Base-by-base conservation (phyloP, 2,888 invertebrate genomes). In the Pheosia gnoma region DNA sequence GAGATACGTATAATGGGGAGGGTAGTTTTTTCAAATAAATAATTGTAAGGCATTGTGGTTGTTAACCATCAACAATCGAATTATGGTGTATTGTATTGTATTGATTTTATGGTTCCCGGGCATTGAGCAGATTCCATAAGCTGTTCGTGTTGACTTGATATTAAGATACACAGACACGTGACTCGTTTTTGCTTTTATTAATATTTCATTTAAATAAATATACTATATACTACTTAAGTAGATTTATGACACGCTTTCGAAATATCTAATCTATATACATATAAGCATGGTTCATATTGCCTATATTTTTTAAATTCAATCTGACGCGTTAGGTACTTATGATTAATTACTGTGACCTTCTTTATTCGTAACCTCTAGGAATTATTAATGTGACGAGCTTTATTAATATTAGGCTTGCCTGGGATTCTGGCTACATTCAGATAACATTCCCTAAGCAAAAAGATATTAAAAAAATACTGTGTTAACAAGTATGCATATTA, bases 41-140 rank as follows among this genome's bases (percentile, higher is more conserved):
- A 89, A 89, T 88, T 88, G 86, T 83, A 79, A 82, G 86, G 86
- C 84, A 83, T 87, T 88, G 88, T 79, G 88, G 89, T 84, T 84
- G 85, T 87, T 85, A 86, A 81, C 77, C 75, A 82, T 85, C 72
- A 82, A 80, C 84, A 85, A 88, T 87, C 80, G 82, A 84, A 86
- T 88, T 85, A 86, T 80, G 77, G 70, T 70, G 74, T 76, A 75
- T 81, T 80, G 74, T 76, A 75, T 81, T 80, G 80, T 82, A 84
- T 82, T 79, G 79, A 79, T 78, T 79, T 73, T 75, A 65, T 56
- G 67, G 53, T 58, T 59, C 37, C 60, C 41, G 65, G 60, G 65
- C 57, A 66, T 67, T 68, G 59, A 47, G 7, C 51, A 37, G 51
- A 51, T 51, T 49, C n/a, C 6, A 25, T 25, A 25, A 25, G 25